Evolutionary conservation across 1,140 invertebrate genomes (phyloP).

Genomic region (Leptinotarsa lineolata): DNA sequence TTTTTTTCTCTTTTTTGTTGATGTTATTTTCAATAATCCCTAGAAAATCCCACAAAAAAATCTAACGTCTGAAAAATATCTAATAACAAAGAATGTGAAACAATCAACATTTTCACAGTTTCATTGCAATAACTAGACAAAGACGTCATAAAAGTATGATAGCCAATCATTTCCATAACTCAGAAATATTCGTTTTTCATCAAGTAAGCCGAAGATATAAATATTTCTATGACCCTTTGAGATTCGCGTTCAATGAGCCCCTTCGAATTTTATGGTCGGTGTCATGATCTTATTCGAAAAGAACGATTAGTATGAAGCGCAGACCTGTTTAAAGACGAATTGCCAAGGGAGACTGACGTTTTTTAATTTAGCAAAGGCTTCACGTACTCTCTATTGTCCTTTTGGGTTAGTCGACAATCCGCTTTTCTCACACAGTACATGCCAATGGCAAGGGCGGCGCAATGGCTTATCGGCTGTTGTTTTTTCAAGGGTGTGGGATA

Average conservation of each 20-base stretch:
- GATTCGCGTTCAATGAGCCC: neutral
- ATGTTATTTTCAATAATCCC: too few species aligned
- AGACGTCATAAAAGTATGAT: too few species aligned
- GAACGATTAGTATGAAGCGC: constrained; percentile 3
- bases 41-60: too few species aligned
- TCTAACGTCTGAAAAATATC: too few species aligned
- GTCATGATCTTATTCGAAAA: constrained; percentile 6
- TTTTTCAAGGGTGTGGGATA: too few species aligned
- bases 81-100: too few species aligned
- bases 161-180: too few species aligned
- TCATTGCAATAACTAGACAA: too few species aligned
- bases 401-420: constrained; percentile 7
- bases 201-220: neutral
- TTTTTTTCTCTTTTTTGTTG: too few species aligned
- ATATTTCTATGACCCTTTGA: neutral
- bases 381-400: constrained; percentile 2
- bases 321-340: constrained; percentile 6
- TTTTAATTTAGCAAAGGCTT: constrained; percentile 6
- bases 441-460: neutral
- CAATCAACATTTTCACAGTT: too few species aligned
- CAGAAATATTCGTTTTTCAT: neutral
- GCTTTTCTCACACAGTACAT: constrained; percentile 3
- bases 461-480: too few species aligned
- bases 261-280: neutral
- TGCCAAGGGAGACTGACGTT: neutral